Conservation (phyloP, 2,888 invertebrate species). For the Neoascia interrupta region DNA sequence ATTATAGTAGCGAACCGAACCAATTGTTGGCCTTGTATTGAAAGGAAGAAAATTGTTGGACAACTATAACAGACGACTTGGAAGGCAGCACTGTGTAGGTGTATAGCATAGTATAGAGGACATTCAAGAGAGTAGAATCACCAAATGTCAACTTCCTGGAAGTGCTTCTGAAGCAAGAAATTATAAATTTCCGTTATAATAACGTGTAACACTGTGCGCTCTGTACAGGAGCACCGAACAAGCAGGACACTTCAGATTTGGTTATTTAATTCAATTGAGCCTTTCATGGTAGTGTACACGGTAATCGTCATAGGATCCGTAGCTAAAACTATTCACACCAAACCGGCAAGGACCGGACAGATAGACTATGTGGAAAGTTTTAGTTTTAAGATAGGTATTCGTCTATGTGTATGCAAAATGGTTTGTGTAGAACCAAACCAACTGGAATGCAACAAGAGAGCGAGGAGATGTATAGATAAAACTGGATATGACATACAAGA, state of each 20-base stretch:
- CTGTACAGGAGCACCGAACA: conserved; percentile 38
- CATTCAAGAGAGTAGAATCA: conserved; percentile 20
- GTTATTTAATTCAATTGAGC: conserved; percentile 70
- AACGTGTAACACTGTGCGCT: conserved; percentile 54
- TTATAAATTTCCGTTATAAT: conserved; percentile 70
- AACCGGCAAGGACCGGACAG: conserved; percentile 1
- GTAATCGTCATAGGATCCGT: conserved; percentile 68
- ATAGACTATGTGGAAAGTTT: conserved; percentile 52
- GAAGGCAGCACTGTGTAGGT: not conserved
- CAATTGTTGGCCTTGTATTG: conserved; percentile 52
- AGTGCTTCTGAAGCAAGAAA: conserved; percentile 68
- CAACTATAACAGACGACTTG: conserved; percentile 60
- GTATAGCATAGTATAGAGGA: not conserved
- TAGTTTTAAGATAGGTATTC: conserved; percentile 65
- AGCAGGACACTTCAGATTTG: conserved; percentile 56
- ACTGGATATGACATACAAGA: conserved; percentile 64
- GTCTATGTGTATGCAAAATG: conserved; percentile 5
- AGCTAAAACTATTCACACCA: conserved; percentile 66
- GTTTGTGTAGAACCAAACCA: conserved; percentile 54
- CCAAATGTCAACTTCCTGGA: conserved; percentile 70
- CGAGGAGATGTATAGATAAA: conserved; percentile 44
- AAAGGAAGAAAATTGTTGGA: conserved; percentile 64
- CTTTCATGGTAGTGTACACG: conserved; percentile 68
- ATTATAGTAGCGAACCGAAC: too few relatives aligned
- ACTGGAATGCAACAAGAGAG: conserved; percentile 68